phyloP scores from a whole-genome alignment of 2,113 vertebrate species.

The Spea multiplicata region DNA sequence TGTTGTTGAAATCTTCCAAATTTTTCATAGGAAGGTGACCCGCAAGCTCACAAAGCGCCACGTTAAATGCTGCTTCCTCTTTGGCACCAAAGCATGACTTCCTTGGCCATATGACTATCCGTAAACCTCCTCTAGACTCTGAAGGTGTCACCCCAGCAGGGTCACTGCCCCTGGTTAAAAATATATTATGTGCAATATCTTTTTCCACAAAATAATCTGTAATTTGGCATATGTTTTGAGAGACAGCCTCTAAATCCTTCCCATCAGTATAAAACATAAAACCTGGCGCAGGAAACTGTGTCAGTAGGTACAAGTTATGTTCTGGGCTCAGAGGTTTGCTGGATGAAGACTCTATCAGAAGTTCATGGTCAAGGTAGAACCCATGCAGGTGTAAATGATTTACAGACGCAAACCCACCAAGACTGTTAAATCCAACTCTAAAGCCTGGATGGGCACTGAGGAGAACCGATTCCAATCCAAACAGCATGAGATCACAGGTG shows the following conservation, averaged over 20 bases:
- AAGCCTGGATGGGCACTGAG: constrained; percentile 80
- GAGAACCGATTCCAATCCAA: constrained; percentile 73
- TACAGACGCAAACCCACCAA: constrained; percentile 85
- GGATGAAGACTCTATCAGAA: constrained; percentile 70
- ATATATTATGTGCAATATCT: constrained; percentile 82
- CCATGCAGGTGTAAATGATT: constrained; percentile 91
- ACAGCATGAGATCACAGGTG: constrained; percentile 58
- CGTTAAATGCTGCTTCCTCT: constrained; percentile 74
- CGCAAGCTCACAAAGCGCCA: constrained; percentile 90
- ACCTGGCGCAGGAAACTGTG: constrained; percentile 65
- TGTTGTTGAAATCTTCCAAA: constrained; percentile 63
- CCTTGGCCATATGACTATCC: constrained; percentile 81
- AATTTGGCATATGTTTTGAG: constrained; percentile 63
- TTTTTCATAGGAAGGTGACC: constrained; percentile 83
- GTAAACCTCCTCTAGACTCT: constrained; percentile 60
- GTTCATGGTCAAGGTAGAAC: constrained; percentile 73
- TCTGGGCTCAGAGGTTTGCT: constrained; percentile 61
- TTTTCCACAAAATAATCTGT: constrained; percentile 67
- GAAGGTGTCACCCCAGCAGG: constrained; percentile 51
- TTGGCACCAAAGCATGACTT: constrained; percentile 76
- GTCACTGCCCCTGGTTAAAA: constrained; percentile 75
- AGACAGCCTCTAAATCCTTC: constrained; percentile 51
- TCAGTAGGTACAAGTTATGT: constrained; percentile 61
- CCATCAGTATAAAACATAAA: constrained; percentile 76
- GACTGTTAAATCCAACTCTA: constrained; percentile 87